Base-by-base conservation (phyloP, 2,888 invertebrate species). In the Gastracanthus pulcherrimus region DNA sequence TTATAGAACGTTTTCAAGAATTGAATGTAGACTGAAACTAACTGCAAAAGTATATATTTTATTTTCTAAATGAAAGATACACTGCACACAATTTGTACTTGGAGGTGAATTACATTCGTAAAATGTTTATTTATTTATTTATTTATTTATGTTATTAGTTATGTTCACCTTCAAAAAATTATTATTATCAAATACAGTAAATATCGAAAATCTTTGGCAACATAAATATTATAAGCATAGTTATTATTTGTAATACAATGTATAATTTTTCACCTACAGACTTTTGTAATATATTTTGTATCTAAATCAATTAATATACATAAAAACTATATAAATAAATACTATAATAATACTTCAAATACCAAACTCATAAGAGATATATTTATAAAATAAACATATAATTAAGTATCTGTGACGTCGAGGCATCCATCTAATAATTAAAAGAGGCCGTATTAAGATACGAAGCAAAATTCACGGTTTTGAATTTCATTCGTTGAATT, bases 321-420 rank as follows among this genome's bases (percentile, higher is more conserved):
- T 48, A 38, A 76, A 76, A 58, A 76, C 38, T 76, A 41, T 45
- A 34, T 19, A 26, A 45, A 45, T 41, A 41, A 16, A 3, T 41
- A 41, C n/a, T 41, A 41, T 5, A 16, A 74, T 76, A 76, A 76
- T 76, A 76, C 76, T 76, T 76, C 58, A 67, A 66, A 66, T 31
- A 75, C 29, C 19, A 62, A 60, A 26, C 38, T 58, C 36, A 36
- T 16, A 19, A 5, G 31, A 34, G 11, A n/a, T n/a, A 51, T 34
- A 26, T n/a, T 29, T 19, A 23, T 51, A 11, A 5, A 69, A 69
- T 16, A 34, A 13, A 62, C 2, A 34, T 62, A 34, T 34, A 26
- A 6, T 6, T 26, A 26, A 11, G 3, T 23, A 58, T 7, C 5
- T 6, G n/a, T n/a, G n/a, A n/a, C n/a, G n/a, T n/a, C n/a, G n/a